Conservation (phyloP, 2,113 vertebrate species). For the Gavialis gangeticus region DNA sequence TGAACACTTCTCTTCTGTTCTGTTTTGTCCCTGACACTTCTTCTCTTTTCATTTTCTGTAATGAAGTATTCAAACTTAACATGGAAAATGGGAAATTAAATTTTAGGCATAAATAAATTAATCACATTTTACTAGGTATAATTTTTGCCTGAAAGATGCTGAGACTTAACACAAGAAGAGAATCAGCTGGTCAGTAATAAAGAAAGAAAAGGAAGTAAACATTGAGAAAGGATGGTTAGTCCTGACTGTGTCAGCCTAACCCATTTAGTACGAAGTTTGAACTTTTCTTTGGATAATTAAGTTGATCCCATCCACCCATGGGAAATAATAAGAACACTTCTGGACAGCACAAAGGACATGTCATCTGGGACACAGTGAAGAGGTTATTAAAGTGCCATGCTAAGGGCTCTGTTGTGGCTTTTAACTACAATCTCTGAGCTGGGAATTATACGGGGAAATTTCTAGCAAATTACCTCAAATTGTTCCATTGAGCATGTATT, state of each 20-base stretch:
- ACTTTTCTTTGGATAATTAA: not conserved
- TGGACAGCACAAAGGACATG: not conserved
- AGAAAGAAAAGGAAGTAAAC: not conserved
- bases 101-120: slow-evolving; percentile 21
- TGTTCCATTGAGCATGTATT: not conserved
- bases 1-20: not conserved
- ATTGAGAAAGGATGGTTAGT: not conserved
- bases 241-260: not conserved
- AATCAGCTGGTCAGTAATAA: not conserved
- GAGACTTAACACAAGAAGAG: not conserved
- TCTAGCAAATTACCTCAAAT: not conserved
- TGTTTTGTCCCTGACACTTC: not conserved
- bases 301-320: not conserved
- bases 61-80: slow-evolving; percentile 2
- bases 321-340: not conserved
- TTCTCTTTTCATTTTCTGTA: not conserved
- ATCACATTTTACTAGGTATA: not conserved
- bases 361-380: not conserved
- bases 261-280: not conserved
- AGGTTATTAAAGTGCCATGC: not conserved
- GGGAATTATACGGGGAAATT: not conserved
- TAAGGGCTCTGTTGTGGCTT: not conserved
- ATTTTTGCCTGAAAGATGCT: not conserved
- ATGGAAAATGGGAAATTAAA: not conserved
- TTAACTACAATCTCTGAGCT: not conserved